Base-by-base conservation (phyloP, 1,140 invertebrate genomes). In the Bombus fervidus region DNA sequence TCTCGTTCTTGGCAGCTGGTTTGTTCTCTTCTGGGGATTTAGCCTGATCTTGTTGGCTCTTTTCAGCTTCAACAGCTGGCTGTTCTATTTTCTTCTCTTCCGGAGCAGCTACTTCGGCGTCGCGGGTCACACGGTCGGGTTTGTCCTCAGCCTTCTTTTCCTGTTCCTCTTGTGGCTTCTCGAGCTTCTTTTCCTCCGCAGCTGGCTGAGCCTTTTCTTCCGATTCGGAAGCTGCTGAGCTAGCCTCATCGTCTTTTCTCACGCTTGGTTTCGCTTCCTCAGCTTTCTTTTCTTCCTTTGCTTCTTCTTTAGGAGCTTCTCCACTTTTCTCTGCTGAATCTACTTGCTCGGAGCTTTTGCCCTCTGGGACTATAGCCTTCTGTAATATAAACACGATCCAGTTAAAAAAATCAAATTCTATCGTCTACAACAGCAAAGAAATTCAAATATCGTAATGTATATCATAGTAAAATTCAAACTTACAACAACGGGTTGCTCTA, bases 41-140 rank as follows among this genome's bases (percentile, higher is more conserved):
- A 2, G 57, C 13, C 10, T n/a, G 43, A 22, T 89, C 64, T 22
- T 41, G 47, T 59, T n/a, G 59, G 12, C 12, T 41, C 66, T 89
- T 74, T 25, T 86, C 87, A 6, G 83, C 13, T n/a, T 89, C 91
- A 22, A 77, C 68, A 9, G 47, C 59, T 3, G 83, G 37, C 31
- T 87, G 62, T 25, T 89, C 85, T 3, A 80, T 66, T 15, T 85
- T 85, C 77, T 80, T 85, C 28, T 74, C 78, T 62, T 53, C 82
- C 0, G 86, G 89, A 12, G 78, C 73, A 18, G 91, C 89, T 77
- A 93, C 93, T 34, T 94, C 94, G 34, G 94, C 91, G 22, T 94
- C 93, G 0, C 93, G 94, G 0, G 92, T 94, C 22, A 94, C 94
- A 28, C 93, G 93, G 34, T 94, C 93, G 5, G 91, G 93, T 13